Conservation (phyloP, 2,888 invertebrate genomes). For the Apamea anceps region DNA sequence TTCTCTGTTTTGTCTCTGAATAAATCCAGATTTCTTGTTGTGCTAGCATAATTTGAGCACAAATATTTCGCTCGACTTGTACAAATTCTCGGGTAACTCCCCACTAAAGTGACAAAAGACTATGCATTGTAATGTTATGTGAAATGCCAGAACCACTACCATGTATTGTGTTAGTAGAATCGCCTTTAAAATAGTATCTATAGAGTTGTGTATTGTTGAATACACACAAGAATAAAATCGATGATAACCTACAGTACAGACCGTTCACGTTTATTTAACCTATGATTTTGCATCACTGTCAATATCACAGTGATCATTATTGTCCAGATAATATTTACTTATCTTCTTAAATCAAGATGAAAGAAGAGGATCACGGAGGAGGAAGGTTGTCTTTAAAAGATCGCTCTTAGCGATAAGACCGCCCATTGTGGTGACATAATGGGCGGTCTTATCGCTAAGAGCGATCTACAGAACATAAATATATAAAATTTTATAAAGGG, state of each 20-base stretch:
- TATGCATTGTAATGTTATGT: slow-evolving; percentile 73
- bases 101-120: slow-evolving; percentile 72
- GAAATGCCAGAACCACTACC: slow-evolving; percentile 61
- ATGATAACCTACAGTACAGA: not conserved
- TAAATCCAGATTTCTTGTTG: slow-evolving; percentile 44
- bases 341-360: too few species aligned
- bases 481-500: too few species aligned
- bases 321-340: too few species aligned
- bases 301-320: too few species aligned
- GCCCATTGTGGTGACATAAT: too few species aligned
- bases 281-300: too few species aligned
- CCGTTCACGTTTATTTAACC: too few species aligned
- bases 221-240: not conserved
- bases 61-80: slow-evolving; percentile 69
- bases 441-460: too few species aligned
- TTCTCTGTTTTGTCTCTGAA: slow-evolving; percentile 1
- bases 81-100: slow-evolving; percentile 68
- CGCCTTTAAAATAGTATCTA: not conserved
- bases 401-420: too few species aligned
- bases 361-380: too few species aligned
- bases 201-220: not conserved
- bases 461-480: too few species aligned
- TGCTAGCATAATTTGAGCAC: slow-evolving; percentile 54
- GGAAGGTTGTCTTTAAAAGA: too few species aligned
- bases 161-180: slow-evolving; percentile 18